A percentile compares a stretch with the other conserved stretches of the same genome.
Evolutionary conservation across 2,888 invertebrate genomes (phyloP).

Genomic region (Chloroclysta siterata): DNA sequence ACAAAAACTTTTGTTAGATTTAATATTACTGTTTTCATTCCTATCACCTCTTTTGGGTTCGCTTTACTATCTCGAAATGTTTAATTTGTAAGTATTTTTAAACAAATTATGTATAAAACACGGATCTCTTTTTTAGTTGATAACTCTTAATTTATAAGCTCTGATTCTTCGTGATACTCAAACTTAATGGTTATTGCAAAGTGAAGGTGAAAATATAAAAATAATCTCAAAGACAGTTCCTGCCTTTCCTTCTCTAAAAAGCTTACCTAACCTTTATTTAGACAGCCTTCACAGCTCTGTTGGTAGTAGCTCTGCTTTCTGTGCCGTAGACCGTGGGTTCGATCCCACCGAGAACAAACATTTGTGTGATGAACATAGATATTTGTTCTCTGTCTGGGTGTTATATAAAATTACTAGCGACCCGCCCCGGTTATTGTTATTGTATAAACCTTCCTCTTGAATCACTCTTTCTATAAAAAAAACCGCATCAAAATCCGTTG

Average conservation of each 20-base stretch:
- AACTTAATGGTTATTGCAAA: slow-evolving; percentile 37
- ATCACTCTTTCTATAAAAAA: no score
- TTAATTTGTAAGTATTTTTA: slow-evolving; percentile 28
- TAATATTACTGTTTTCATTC: slow-evolving; percentile 29
- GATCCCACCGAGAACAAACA: no score
- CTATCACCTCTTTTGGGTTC: slow-evolving; percentile 23
- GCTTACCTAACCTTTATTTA: not conserved
- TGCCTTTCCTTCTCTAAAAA: slow-evolving; percentile 7
- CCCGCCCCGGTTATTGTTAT: no score
- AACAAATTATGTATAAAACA: slow-evolving; percentile 38
- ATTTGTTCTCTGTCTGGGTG: no score
- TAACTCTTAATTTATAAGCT: slow-evolving; percentile 40
- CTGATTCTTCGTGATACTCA: slow-evolving; percentile 42
- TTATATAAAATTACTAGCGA: no score
- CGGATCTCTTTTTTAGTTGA: slow-evolving; percentile 41
- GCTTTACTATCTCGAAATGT: slow-evolving; percentile 10
- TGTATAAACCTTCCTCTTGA: no score
- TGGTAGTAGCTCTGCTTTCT: no score
- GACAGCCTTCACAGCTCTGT: no score
- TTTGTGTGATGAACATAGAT: no score
- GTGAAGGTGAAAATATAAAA: slow-evolving; percentile 36
- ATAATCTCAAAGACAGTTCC: slow-evolving; percentile 30
- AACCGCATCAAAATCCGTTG: no score
- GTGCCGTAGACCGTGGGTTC: no score
- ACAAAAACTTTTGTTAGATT: slow-evolving; percentile 3